Evolutionary conservation across 2,797 vertebrate genomes (phyloP).

Genomic region (Macrochelys suwanniensis): DNA sequence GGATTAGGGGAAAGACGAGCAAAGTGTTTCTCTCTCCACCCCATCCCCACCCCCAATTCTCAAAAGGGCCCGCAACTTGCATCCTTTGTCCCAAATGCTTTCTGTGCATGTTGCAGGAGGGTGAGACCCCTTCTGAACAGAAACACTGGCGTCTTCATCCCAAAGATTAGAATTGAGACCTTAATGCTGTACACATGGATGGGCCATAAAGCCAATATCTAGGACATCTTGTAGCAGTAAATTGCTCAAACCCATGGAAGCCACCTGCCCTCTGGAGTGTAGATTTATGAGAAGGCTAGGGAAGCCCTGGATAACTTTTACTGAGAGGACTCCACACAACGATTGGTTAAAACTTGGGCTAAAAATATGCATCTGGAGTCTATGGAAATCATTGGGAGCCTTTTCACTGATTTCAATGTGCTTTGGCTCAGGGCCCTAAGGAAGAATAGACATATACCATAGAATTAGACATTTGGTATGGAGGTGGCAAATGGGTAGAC

Average conservation of each 20-base stretch:
- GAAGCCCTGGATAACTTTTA: neutral
- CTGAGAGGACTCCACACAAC: accelerated
- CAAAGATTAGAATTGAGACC: neutral
- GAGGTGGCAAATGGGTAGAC: neutral
- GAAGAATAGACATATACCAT: neutral
- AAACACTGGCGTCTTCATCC: neutral
- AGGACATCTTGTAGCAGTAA: neutral
- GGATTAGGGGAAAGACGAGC: neutral
- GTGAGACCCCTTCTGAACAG: neutral
- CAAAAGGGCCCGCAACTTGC: neutral
- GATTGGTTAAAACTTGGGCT: slow-evolving; percentile 10
- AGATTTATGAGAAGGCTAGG: neutral
- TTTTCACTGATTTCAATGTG: neutral
- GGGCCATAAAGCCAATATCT: slow-evolving; percentile 33
- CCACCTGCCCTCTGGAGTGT: neutral
- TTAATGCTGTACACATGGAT: neutral
- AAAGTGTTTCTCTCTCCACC: neutral
- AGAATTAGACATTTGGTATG: neutral
- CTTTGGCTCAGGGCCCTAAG: neutral
- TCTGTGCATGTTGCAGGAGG: neutral
- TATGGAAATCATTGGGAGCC: neutral
- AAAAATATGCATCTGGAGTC: neutral
- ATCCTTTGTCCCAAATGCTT: slow-evolving; percentile 2
- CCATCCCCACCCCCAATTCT: too few species aligned
- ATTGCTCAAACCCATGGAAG: slow-evolving; percentile 7